Percentiles rank a stretch among this genome's conserved stretches.
Evolutionary conservation across 2,113 vertebrate species (phyloP).

Genomic region (Brienomyrus longianalis): DNA sequence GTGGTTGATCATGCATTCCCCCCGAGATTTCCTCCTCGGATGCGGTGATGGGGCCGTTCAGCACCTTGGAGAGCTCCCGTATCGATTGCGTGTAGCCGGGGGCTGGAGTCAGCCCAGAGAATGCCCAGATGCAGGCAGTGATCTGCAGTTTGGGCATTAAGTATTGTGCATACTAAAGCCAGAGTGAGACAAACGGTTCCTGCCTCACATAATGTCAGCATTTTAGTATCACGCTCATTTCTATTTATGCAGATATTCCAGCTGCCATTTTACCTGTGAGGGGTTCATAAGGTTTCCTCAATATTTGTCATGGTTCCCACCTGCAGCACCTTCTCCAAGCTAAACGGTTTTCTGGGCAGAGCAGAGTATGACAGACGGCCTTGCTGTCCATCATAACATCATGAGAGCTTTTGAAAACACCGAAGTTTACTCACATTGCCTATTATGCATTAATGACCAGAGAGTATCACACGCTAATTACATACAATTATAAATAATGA

Average conservation of each 20-base stretch:
- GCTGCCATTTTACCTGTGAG: neutral
- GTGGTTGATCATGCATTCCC: neutral
- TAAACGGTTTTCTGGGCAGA: neutral
- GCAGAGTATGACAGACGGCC: neutral
- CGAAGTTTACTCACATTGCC: neutral
- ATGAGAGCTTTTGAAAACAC: neutral
- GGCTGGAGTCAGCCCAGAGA: neutral
- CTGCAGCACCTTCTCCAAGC: neutral
- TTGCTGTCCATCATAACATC: neutral
- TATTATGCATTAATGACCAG: neutral
- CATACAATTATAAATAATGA: neutral
- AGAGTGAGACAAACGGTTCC: neutral
- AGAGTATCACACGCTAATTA: neutral
- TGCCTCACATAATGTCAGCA: neutral
- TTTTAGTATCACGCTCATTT: neutral
- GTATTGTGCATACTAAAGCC: neutral
- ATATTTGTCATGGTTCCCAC: neutral
- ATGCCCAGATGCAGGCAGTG: neutral
- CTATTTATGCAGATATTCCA: neutral
- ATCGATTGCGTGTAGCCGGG: neutral
- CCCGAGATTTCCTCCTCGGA: neutral
- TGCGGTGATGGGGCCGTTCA: neutral
- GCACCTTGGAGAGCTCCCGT: constrained; percentile 8
- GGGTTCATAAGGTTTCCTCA: neutral
- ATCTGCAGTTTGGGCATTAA: neutral